Base-by-base conservation (phyloP, 1,140 invertebrate species). In the Cecropterus lyciades region DNA sequence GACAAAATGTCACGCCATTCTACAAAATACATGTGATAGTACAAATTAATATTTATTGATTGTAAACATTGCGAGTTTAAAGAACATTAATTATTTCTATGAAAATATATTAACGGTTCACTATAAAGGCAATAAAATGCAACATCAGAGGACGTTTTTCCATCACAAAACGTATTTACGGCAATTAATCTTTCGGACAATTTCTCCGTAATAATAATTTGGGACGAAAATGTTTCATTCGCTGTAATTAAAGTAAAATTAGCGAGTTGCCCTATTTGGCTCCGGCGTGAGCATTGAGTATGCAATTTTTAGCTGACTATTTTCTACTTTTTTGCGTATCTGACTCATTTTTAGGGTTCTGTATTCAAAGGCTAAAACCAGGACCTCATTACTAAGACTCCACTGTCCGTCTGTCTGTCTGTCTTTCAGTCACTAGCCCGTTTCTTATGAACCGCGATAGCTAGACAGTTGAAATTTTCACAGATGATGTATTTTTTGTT, bases 181-280 rank as follows among this genome's bases (percentile, higher is more conserved):
- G 30, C 53, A 71, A 51, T 71, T 64, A 37, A 67, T 72, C 48
- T 62, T 42, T 33, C n/a, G 48, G 24, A 53, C 48, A 66, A 56
- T 49, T 46, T 60, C 59, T 55, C 51, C 17, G 20, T 64, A 67
- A 72, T 67, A 64, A 59, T 60, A 46, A 52, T 65, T 69, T 55
- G 30, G 52, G 45, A 17, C 48, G 53, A 46, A 60, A n/a, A n/a
- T n/a, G 69, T 67, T 63, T 56, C 57, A 64, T 67, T 59, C 46
- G 65, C 40, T 51, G 40, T 46, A 60, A 52, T 66, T 62, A 67
- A 60, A 72, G 56, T 63, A 56, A 59, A 72, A 64, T 72, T 65
- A 60, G 59, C 57, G 55, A 62, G 46, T 37, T 30, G 57, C 3
- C 56, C 45, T 45, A 68, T 33, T 52, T 53, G 56, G 49, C 17